These are phyloP conservation scores for Prionace glauca DNA, from an alignment of 2,797 vertebrate species.

Conservation along the genomic window DNA sequence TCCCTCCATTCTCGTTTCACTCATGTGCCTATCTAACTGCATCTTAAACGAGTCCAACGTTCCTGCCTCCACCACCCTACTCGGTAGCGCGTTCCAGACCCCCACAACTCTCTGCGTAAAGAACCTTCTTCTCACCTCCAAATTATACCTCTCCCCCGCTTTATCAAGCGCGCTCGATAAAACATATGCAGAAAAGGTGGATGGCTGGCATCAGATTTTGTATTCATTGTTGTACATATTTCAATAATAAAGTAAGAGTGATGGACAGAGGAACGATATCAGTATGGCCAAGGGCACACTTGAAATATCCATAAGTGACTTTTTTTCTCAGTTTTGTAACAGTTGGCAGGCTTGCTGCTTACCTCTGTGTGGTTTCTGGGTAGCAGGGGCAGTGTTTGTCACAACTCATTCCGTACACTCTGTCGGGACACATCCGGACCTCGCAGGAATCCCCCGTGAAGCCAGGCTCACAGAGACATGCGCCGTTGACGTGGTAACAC, in stretches of 20 bases:
- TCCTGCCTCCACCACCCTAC: too few species aligned
- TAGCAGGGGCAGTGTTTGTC: constrained; percentile 79
- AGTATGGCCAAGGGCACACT: background rate
- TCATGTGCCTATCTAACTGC: too few species aligned
- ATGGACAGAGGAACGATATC: background rate
- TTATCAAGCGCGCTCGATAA: background rate
- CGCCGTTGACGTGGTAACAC: constrained; percentile 81
- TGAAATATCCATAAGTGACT: background rate
- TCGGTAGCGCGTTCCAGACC: too few species aligned
- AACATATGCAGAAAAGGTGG: background rate
- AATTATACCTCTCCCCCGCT: too few species aligned
- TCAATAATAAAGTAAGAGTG: background rate
- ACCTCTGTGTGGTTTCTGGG: constrained; percentile 74
- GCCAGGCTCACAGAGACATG: constrained; percentile 80
- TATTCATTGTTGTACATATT: background rate
- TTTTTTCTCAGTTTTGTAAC: background rate
- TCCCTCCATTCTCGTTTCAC: too few species aligned
- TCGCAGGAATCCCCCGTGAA: constrained; percentile 76
- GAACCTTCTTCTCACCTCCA: too few species aligned
- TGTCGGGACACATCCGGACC: constrained; percentile 72
- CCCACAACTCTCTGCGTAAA: too few species aligned
- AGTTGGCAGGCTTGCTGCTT: constrained; percentile 1
- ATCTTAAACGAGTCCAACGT: too few species aligned
- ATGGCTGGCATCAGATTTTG: background rate
- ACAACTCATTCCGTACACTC: constrained; percentile 76